Evolutionary conservation across 2,888 invertebrate genomes (phyloP).

Genomic region (Byasa hedistus): DNA sequence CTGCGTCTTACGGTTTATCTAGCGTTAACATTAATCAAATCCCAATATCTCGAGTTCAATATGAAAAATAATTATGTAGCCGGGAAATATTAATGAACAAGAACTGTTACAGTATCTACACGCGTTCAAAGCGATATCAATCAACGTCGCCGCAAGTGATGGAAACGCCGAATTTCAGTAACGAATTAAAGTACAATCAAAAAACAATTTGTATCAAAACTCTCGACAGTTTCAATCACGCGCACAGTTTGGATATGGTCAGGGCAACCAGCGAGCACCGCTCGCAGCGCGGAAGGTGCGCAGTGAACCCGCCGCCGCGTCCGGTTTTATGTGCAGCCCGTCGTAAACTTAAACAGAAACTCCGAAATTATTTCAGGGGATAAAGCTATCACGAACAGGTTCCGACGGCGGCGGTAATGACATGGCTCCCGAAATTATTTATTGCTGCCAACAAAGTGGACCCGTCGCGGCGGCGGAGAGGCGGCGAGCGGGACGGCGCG

Average conservation of each 20-base stretch:
- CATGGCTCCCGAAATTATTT: slow-evolving; percentile 25
- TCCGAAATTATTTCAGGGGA: slow-evolving; percentile 20
- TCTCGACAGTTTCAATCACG: slow-evolving; percentile 23
- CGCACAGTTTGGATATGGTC: slow-evolving; percentile 4
- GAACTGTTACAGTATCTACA: no score
- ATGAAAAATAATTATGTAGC: no score
- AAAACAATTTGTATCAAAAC: slow-evolving; percentile 24
- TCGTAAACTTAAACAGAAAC: slow-evolving; percentile 23
- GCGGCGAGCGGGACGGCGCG: no score
- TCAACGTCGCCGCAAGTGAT: slow-evolving; percentile 21
- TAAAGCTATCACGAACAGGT: slow-evolving; percentile 20
- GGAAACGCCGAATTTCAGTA: slow-evolving; percentile 18
- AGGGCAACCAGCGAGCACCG: background rate
- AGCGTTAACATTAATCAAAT: no score
- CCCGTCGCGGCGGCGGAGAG: background rate
- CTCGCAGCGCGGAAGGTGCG: background rate
- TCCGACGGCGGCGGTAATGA: slow-evolving; percentile 9
- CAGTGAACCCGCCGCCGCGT: background rate
- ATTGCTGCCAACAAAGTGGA: slow-evolving; percentile 9
- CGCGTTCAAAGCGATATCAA: slow-evolving; percentile 14
- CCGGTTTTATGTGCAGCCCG: slow-evolving; percentile 17
- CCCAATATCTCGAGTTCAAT: no score
- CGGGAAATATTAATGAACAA: no score
- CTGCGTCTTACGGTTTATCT: no score
- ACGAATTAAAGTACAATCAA: slow-evolving; percentile 25